These are phyloP conservation scores for Virgularia gustaviana DNA, from an alignment of 92 coral and sea anemone species.

Conservation along the genomic window DNA sequence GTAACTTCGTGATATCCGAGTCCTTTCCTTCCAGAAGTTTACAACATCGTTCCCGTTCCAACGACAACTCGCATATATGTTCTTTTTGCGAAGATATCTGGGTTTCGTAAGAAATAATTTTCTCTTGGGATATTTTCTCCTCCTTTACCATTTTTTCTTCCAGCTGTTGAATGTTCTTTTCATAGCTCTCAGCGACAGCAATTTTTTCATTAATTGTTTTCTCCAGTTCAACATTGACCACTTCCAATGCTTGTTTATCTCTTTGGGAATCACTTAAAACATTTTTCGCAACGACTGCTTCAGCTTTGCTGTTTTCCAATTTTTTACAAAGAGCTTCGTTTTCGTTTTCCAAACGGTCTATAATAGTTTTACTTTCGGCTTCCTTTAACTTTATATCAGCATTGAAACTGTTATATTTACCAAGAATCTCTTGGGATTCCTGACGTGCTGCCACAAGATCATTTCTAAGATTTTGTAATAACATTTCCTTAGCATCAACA, in stretches of 20 bases:
- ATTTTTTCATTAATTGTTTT: neutral
- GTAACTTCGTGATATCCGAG: no score
- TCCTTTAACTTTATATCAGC: constrained; percentile 75
- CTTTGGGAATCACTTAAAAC: neutral
- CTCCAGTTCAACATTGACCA: neutral
- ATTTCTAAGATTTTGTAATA: neutral
- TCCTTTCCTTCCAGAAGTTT: neutral
- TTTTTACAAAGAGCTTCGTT: no score
- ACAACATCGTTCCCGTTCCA: neutral
- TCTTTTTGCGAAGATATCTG: neutral
- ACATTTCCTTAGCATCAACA: neutral
- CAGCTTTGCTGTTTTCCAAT: neutral
- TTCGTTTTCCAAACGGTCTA: no score
- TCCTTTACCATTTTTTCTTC: neutral
- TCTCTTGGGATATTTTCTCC: neutral
- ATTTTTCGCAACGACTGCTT: neutral
- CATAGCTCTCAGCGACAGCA: neutral
- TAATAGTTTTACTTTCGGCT: constrained; percentile 58
- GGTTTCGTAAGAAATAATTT: neutral
- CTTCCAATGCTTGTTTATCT: neutral
- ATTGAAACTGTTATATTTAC: constrained; percentile 40
- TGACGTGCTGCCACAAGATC: neutral
- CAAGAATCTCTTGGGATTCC: neutral
- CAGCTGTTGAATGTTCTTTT: neutral
- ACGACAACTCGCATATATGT: neutral